phyloP scores from a whole-genome alignment of 2,113 vertebrate species.

The Otis tarda region DNA sequence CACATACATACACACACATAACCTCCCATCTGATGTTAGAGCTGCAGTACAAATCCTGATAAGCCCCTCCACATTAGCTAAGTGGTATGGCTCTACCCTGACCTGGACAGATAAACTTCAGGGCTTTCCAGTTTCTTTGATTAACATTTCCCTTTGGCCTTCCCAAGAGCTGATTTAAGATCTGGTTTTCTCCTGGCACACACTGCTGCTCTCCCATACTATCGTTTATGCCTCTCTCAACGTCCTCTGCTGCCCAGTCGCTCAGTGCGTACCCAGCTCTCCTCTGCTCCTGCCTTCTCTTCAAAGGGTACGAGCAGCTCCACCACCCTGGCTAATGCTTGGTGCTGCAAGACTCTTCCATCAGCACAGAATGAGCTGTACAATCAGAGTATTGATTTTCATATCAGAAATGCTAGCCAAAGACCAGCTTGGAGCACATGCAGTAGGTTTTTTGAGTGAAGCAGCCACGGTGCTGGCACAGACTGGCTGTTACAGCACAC shows the following conservation, averaged over 20 bases:
- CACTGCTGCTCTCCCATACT: not conserved
- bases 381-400: not conserved
- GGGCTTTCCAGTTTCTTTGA: not conserved
- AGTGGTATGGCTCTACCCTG: not conserved
- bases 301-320: fast-evolving
- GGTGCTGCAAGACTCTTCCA: not conserved
- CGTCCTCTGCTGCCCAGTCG: not conserved
- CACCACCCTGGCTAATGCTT: not conserved
- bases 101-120: not conserved
- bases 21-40: not conserved
- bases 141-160: not conserved
- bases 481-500: fast-evolving
- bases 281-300: not conserved
- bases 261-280: not conserved
- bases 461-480: not conserved
- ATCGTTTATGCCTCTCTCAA: fast-evolving
- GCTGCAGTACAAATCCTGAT: not conserved
- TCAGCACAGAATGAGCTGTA: not conserved
- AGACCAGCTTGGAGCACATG: not conserved
- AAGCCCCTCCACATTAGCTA: not conserved
- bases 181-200: not conserved
- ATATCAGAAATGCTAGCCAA: not conserved
- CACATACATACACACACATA: not conserved
- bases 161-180: not conserved
- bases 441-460: not conserved